A percentile compares a stretch with the other conserved stretches of the same genome.
phyloP scores from a whole-genome alignment of 2,797 vertebrate species.

The Pangasius macronema region DNA sequence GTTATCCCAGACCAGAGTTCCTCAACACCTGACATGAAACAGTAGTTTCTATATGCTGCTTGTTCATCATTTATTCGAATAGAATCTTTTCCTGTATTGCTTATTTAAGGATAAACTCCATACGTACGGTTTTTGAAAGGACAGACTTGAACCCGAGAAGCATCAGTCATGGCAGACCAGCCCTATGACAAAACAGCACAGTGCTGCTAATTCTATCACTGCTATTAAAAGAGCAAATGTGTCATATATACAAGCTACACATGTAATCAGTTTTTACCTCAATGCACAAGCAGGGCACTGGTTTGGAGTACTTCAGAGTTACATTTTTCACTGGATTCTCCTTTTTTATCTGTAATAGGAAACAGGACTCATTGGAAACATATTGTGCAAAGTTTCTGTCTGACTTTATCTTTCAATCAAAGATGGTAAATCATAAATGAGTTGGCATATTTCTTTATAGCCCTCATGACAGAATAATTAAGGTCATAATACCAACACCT shows the following conservation, averaged over 20 bases:
- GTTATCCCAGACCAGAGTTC: conserved; percentile 74
- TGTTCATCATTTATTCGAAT: not conserved
- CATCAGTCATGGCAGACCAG: conserved; percentile 82
- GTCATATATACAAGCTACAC: too few species aligned
- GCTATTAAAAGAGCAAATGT: not conserved
- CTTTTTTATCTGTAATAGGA: conserved; percentile 78
- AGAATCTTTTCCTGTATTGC: not conserved
- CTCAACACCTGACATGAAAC: conserved; percentile 61
- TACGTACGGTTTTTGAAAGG: conserved; percentile 86
- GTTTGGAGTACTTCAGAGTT: conserved; percentile 68
- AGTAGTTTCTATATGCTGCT: not conserved
- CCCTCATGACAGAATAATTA: not conserved
- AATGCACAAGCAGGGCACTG: conserved; percentile 84
- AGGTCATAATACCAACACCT: not conserved
- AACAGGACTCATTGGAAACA: conserved; percentile 8
- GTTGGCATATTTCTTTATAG: conserved; percentile 5
- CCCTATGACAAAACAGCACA: conserved; percentile 71
- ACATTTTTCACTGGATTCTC: conserved; percentile 67
- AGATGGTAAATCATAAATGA: not conserved
- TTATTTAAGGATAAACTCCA: not conserved
- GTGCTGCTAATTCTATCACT: not conserved
- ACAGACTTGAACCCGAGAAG: conserved; percentile 82
- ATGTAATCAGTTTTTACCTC: conserved; percentile 73
- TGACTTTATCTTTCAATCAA: not conserved
- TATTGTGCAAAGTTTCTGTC: not conserved